Conservation (phyloP, 2,113 vertebrate genomes). For the Charina bottae region DNA sequence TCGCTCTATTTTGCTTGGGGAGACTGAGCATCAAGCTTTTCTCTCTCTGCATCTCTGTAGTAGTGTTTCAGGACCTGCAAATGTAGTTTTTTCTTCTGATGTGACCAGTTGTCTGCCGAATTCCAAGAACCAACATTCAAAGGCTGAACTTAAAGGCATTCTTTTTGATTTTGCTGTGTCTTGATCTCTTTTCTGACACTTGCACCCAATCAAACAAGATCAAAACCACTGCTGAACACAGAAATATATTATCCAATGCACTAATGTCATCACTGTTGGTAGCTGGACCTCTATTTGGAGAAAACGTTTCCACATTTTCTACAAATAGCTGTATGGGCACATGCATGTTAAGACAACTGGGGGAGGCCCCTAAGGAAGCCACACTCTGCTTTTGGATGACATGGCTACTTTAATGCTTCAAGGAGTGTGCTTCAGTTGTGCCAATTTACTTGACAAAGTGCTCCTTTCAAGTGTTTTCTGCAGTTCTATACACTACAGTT, state of each 20-base stretch:
- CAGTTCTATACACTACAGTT: background rate
- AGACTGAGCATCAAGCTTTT: background rate
- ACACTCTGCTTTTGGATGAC: background rate
- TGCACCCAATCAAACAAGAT: background rate
- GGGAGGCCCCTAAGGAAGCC: background rate
- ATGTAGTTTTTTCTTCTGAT: background rate
- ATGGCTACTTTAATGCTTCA: background rate
- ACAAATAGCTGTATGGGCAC: background rate
- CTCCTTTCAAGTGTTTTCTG: background rate
- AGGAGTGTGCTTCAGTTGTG: background rate
- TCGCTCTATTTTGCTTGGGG: background rate
- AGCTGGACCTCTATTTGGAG: background rate
- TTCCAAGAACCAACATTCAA: background rate
- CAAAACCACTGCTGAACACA: background rate
- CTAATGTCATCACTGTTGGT: background rate
- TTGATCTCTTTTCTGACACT: background rate
- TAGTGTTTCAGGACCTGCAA: background rate
- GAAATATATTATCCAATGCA: background rate
- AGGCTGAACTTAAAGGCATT: background rate
- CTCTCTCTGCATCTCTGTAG: background rate
- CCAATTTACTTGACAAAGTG: background rate
- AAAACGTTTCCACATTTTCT: background rate
- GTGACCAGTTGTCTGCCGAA: background rate
- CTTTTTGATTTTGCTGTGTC: background rate
- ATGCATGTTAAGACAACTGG: background rate